Conservation (phyloP, 2,113 vertebrate species). For the Tachuris rubrigastra region DNA sequence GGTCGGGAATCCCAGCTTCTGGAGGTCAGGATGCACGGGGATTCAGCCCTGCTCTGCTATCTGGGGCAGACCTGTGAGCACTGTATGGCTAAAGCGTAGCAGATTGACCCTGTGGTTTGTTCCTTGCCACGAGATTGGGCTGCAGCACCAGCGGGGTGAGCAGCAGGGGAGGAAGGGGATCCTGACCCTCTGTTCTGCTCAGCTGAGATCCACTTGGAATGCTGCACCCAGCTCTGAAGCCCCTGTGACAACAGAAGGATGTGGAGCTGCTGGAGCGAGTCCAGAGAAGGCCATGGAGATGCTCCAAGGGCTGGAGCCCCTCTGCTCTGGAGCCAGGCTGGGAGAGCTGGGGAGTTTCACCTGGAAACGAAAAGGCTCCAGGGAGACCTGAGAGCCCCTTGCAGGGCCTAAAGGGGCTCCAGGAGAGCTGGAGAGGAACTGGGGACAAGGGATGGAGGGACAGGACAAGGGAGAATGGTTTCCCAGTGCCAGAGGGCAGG, state of each 20-base stretch:
- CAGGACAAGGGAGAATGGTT: not conserved
- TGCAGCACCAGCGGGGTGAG: not conserved
- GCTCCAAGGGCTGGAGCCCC: not conserved
- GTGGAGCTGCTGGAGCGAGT: not conserved
- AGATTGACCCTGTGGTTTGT: fast-evolving
- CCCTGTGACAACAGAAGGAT: fast-evolving
- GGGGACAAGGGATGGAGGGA: not conserved
- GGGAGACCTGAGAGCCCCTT: not conserved
- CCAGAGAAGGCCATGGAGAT: fast-evolving
- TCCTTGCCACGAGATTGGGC: not conserved
- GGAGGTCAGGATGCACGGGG: fast-evolving
- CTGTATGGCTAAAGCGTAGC: not conserved
- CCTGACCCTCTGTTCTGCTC: not conserved
- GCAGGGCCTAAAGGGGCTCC: not conserved
- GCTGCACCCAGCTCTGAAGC: not conserved
- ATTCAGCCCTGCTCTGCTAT: not conserved
- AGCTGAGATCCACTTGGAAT: not conserved
- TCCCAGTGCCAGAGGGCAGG: not conserved
- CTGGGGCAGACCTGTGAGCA: fast-evolving
- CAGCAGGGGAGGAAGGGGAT: not conserved
- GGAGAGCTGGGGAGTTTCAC: fast-evolving
- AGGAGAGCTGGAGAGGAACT: not conserved
- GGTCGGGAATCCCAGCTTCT: not conserved
- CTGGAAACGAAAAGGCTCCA: not conserved
- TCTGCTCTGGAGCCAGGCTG: not conserved